Percentiles rank a stretch among this genome's conserved stretches.
These are phyloP conservation scores for Drosophila algonquin DNA, from an alignment of 2,888 invertebrate genomes.

Conservation along the genomic window DNA sequence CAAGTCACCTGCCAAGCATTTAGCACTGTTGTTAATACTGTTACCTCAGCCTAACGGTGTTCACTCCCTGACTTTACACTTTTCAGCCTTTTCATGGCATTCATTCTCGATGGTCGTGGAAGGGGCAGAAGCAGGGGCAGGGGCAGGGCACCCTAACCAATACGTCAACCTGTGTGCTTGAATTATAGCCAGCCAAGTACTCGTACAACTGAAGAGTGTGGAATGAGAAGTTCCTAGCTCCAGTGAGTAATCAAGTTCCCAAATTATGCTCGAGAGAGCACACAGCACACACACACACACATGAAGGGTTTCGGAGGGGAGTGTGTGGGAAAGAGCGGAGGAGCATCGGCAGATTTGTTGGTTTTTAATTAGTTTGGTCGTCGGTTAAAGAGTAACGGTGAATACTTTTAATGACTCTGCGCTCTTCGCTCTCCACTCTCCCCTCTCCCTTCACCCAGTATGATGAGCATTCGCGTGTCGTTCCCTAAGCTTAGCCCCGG, in stretches of 20 bases:
- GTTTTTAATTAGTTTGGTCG: constrained; percentile 71
- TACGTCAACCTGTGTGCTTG: constrained; percentile 7
- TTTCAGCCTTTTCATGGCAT: constrained; percentile 7
- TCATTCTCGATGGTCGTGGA: constrained; percentile 23
- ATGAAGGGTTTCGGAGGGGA: neutral
- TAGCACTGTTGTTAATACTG: constrained; percentile 47
- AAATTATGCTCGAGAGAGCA: constrained; percentile 32
- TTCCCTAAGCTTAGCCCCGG: neutral
- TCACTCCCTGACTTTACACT: constrained; percentile 44
- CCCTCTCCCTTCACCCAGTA: neutral
- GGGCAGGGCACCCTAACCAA: constrained; percentile 27
- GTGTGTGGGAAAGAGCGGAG: constrained; percentile 43
- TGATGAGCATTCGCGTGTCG: constrained; percentile 7
- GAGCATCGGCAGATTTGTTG: constrained; percentile 61
- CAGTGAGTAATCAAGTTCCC: constrained; percentile 42
- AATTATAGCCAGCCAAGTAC: constrained; percentile 1
- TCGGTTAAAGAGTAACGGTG: constrained; percentile 65
- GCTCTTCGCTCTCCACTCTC: constrained; percentile 1
- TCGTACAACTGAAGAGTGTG: neutral
- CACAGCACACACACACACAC: constrained; percentile 5
- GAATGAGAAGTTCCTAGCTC: constrained; percentile 11
- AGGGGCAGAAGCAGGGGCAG: neutral
- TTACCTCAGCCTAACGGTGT: constrained; percentile 45
- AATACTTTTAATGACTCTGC: constrained; percentile 62
- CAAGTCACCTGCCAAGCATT: constrained; percentile 28